Base-by-base conservation (phyloP, 2,113 vertebrate genomes). In the Oryzias curvinotus region DNA sequence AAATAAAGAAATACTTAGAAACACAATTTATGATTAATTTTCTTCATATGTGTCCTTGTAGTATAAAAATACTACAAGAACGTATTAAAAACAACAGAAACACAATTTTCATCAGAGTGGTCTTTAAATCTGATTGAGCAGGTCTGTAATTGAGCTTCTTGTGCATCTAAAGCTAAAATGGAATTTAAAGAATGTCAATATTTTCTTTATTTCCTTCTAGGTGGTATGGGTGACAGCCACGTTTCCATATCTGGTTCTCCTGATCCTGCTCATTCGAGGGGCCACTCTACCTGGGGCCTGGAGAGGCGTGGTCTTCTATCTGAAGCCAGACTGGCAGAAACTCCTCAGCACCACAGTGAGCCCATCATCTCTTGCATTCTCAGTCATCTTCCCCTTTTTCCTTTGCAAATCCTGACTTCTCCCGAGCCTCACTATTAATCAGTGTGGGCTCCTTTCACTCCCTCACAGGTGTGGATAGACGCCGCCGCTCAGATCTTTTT, bases 211-310 rank as follows among this genome's bases (percentile, higher is more conserved):
- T 21, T 18, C 36, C 16, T 18, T n/a, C 51, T 74, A 99, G 97
- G 96, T 99, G 42, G 96, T 99, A 1, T 98, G 97, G 97, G 96
- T 99, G 81, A 99, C 97, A 1, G 97, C 97, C 49, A 99, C 96
- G 0, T 95, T 98, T 68, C 97, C 96, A 8, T 99, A 99, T 67
- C 75, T 97, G 82, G 92, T 98, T 47, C 93, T 98, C 61, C 74
- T 92, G 8, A 71, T 98, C 80, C 84, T 98, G 75, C 88, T 98
- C 4, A 72, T 98, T 68, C 93, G 96, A 77, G 97, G 97, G 0
- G 96, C 95, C 49, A 99, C 97, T 41, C 76, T 99, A 62, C 96
- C 96, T 0, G 97, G 97, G 7, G 97, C 97, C 68, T 99, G 97
- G 97, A 94, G 93, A 65, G 97, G 97, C 0, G 94, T 99, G 25